Evolutionary conservation across 2,113 vertebrate species (phyloP).

Genomic region (Ceyx cyanopectus): DNA sequence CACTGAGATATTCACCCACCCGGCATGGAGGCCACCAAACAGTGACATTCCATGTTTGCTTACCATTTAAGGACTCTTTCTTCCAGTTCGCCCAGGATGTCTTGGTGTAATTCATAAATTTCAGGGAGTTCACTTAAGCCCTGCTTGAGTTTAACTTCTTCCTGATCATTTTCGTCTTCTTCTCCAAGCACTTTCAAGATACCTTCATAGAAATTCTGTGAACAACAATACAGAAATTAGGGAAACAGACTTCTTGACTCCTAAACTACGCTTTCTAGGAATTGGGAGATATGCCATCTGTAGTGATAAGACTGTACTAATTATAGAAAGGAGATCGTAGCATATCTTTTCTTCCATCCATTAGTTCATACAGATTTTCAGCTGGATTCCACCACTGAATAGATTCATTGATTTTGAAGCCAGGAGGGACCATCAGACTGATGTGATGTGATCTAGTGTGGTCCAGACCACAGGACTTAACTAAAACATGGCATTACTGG

Average conservation of each 20-base stretch:
- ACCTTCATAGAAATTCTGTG: constrained; percentile 87
- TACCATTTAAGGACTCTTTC: constrained; percentile 87
- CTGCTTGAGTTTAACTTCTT: constrained; percentile 82
- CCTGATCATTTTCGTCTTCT: constrained; percentile 75
- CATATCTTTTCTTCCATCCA: not conserved
- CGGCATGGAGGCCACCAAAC: not conserved
- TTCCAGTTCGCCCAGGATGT: constrained; percentile 87
- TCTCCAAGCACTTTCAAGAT: constrained; percentile 79
- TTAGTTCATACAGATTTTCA: not conserved
- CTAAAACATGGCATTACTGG: not conserved
- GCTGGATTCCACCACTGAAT: not conserved
- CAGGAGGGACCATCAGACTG: not conserved
- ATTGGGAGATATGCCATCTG: not conserved
- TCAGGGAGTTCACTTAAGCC: constrained; percentile 88
- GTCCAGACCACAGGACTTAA: not conserved
- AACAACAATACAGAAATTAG: not conserved
- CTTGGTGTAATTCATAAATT: constrained; percentile 85
- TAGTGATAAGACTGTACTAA: not conserved
- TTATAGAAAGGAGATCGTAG: not conserved
- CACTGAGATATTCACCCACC: not conserved
- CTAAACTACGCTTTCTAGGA: not conserved
- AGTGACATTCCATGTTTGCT: constrained; percentile 79
- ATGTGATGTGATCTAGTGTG: not conserved
- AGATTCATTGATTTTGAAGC: not conserved
- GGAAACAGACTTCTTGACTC: not conserved